A percentile compares a stretch with the other conserved stretches of the same genome.
Evolutionary conservation across 2,888 invertebrate species (phyloP).

Genomic region (Hyppa rectilinea): DNA sequence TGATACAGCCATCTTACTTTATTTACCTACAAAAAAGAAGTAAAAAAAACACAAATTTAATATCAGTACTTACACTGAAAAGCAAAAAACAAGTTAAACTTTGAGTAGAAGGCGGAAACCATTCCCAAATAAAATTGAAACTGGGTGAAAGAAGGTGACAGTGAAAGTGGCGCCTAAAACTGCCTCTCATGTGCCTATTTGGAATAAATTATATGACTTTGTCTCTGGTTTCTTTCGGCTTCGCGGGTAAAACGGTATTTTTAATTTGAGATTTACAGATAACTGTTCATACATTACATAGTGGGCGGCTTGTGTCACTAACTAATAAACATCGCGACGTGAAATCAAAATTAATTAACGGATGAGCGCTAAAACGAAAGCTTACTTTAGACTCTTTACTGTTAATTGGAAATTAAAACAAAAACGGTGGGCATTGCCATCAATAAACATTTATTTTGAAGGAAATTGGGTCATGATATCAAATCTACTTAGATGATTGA

Average conservation of each 20-base stretch:
- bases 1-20: conserved; percentile 9
- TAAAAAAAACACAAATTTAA: no score
- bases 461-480: conserved; percentile 9
- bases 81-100: no score
- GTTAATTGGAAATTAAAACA: conserved; percentile 26
- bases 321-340: conserved; percentile 49
- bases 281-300: conserved; percentile 54
- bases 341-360: conserved; percentile 66
- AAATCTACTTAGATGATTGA: not conserved
- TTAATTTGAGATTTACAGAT: conserved; percentile 48
- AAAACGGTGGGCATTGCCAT: not conserved
- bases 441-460: not conserved
- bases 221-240: no score
- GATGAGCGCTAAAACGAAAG: conserved; percentile 61
- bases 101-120: no score
- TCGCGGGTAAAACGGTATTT: conserved; percentile 59
- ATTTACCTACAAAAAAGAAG: no score
- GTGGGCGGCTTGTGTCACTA: conserved; percentile 67
- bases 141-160: no score
- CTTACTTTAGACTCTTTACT: conserved; percentile 3
- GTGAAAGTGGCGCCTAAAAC: no score
- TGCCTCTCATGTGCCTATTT: no score
- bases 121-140: no score
- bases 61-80: no score
- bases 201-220: no score